Base-by-base conservation (phyloP, 1,140 invertebrate species). In the Chelonus insularis region DNA sequence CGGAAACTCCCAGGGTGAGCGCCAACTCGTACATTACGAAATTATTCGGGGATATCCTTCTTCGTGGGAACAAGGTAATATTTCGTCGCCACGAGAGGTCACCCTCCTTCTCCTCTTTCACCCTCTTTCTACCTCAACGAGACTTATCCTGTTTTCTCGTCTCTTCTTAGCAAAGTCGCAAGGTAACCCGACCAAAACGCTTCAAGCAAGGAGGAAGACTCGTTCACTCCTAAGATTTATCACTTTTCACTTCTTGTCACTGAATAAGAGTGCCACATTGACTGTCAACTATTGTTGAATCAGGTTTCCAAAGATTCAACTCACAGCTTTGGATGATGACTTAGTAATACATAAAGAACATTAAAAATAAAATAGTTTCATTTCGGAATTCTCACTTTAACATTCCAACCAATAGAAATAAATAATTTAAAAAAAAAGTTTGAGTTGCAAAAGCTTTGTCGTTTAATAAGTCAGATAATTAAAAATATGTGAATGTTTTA, bases 1-100 rank as follows among this genome's bases (percentile, higher is more conserved):
- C 39, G 55, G 39, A 57, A 57, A 57, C 41, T 57, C 39, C 41
- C 25, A 6, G 39, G 23, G 50, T 43, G 50, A 60, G 52, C 50
- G 58, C 48, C 21, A 59, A 59, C 58, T 58, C 54, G 66, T 70
- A 68, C 57, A 60, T 72, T 60, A 68, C 63, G 64, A 74, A 76
- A 78, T 80, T 78, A 77, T 73, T 75, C 63, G 43, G 56, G 47
- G 61, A 69, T 67, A 74, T 74, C 62, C 60, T 70, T 68, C 63
- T 69, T 67, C 47, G 51, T 65, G 60, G 59, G 64, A 72, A 70
- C 67, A 70, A 62, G 67, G 63, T 72, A 76, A 74, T 73, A 74
- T 72, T 73, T 75, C 66, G 70, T 60, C 58, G 57, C 68, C 69
- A 54, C 58, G 61, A 70, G 60, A 57, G 34, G 29, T 48, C 48